phyloP scores from a whole-genome alignment of 2,888 invertebrate species.

The Allophyes oxyacanthae region DNA sequence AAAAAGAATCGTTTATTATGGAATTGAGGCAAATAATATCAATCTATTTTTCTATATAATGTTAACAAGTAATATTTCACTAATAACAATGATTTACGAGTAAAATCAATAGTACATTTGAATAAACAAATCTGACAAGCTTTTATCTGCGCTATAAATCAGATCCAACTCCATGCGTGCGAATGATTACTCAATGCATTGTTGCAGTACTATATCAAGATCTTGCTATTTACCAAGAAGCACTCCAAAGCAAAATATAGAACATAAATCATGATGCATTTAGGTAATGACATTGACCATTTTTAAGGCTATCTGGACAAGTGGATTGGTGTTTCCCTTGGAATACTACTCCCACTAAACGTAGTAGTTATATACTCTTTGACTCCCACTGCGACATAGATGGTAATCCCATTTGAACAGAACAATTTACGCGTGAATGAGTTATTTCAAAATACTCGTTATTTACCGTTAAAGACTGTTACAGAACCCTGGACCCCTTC shows the following conservation, averaged over 20 bases:
- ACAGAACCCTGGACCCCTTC: too few species aligned
- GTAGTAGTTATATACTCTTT: too few species aligned
- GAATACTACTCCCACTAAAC: too few species aligned
- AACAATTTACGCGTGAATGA: too few species aligned
- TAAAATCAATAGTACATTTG: conserved; percentile 34
- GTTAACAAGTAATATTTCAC: conserved; percentile 34
- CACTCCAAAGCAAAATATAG: conserved; percentile 33
- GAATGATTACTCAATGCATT: conserved; percentile 46
- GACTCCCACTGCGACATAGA: too few species aligned
- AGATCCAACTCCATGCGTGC: conserved; percentile 21
- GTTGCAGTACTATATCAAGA: conserved; percentile 34
- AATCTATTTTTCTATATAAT: conserved; percentile 32
- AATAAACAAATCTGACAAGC: conserved; percentile 48
- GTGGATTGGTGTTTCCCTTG: too few species aligned
- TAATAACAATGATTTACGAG: conserved; percentile 34
- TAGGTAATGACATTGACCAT: conserved; percentile 31
- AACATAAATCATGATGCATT: conserved; percentile 26
- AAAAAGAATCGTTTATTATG: conserved; percentile 9
- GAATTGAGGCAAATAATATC: conserved; percentile 11
- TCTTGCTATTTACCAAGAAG: conserved; percentile 33
- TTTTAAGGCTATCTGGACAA: conserved; percentile 6
- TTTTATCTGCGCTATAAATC: conserved; percentile 48
- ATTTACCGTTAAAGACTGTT: too few species aligned
- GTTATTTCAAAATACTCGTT: too few species aligned
- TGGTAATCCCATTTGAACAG: too few species aligned